Conservation (phyloP, 2,888 invertebrate genomes). For the Plagiodera versicolora region DNA sequence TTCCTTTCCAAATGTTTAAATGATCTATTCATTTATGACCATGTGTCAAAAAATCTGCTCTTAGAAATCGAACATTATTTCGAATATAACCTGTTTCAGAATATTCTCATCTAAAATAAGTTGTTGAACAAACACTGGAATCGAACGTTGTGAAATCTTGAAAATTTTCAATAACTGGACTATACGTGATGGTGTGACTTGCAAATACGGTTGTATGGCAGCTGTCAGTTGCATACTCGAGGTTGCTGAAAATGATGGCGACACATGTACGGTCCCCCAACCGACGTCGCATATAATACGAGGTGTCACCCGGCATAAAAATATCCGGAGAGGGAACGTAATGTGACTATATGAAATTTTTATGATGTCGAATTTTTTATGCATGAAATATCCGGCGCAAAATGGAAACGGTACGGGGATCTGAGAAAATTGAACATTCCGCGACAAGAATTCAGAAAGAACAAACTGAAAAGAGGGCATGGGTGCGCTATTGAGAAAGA, state of each 20-base stretch:
- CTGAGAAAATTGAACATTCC: constrained; percentile 16
- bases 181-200: constrained; percentile 35
- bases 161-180: not conserved
- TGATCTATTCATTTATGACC: no score
- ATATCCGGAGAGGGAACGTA: constrained; percentile 48
- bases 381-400: constrained; percentile 33
- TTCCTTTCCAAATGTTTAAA: no score
- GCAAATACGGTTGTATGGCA: constrained; percentile 50
- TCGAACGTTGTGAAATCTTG: no score
- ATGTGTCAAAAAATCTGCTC: no score
- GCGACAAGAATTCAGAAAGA: constrained; percentile 15
- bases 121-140: no score
- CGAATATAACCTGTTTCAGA: no score
- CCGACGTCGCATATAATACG: constrained; percentile 51
- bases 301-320: constrained; percentile 55
- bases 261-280: constrained; percentile 51
- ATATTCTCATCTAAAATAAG: no score
- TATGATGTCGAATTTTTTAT: constrained; percentile 49
- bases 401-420: constrained; percentile 30
- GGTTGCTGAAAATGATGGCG: constrained; percentile 56
- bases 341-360: constrained; percentile 53
- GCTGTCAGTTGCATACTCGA: constrained; percentile 54
- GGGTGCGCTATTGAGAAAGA: not conserved
- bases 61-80: no score
- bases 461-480: not conserved